phyloP scores from a whole-genome alignment of 1,140 invertebrate species.

The Nomia melanderi region DNA sequence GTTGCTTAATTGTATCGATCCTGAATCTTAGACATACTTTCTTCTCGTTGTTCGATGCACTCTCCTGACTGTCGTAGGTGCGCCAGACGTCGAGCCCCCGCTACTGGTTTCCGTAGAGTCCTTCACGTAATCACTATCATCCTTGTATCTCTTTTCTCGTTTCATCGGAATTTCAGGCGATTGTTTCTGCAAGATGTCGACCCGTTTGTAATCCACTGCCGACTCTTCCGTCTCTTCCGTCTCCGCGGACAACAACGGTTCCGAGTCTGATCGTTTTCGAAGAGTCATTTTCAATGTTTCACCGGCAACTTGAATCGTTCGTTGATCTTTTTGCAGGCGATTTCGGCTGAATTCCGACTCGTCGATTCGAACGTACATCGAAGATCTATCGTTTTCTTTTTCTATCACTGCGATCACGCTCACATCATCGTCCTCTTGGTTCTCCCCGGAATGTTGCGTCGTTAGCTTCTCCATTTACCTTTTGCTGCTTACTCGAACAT shows the following conservation, averaged over 20 bases:
- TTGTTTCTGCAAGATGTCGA: conserved; percentile 42
- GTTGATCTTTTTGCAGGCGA: conserved; percentile 6
- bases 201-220: not conserved
- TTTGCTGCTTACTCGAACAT: not conserved
- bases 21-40: no score
- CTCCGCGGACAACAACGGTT: conserved; percentile 12
- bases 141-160: conserved; percentile 44
- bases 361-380: not conserved
- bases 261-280: conserved; percentile 45
- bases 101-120: conserved; percentile 59
- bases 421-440: conserved; percentile 32
- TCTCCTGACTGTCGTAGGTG: conserved; percentile 42
- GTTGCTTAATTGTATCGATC: no score
- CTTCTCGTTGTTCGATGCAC: conserved; percentile 51
- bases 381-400: conserved; percentile 35
- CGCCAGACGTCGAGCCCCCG: conserved; percentile 49
- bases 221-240: not conserved
- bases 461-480: not conserved
- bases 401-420: conserved; percentile 31
- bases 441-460: not conserved
- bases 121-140: conserved; percentile 52
- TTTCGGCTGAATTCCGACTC: not conserved
- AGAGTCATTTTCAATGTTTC: conserved; percentile 64
- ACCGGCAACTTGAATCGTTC: conserved; percentile 63
- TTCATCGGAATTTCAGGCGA: conserved; percentile 65